phyloP scores from a whole-genome alignment of 2,888 invertebrate genomes.

The Chymomyza fuscimana region DNA sequence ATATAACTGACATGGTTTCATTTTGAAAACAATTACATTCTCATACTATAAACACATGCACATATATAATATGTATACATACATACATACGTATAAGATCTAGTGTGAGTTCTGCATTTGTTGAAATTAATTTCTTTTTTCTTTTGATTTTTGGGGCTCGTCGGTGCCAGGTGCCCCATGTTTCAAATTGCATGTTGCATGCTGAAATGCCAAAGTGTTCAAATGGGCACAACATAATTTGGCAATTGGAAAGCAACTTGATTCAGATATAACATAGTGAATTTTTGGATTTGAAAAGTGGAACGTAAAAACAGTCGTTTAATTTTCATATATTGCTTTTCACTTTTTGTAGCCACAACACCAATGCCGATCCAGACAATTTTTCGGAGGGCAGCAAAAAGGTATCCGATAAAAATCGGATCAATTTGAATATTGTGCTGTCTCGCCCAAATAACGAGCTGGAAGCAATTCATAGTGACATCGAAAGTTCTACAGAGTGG shows the following conservation, averaged over 20 bases:
- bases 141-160: conserved; percentile 15
- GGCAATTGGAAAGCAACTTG: conserved; percentile 67
- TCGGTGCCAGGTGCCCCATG: neutral
- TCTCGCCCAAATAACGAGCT: conserved; percentile 78
- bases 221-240: conserved; percentile 58
- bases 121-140: conserved; percentile 70
- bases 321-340: neutral
- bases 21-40: conserved; percentile 35
- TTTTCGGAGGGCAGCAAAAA: conserved; percentile 50
- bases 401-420: conserved; percentile 80
- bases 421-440: conserved; percentile 83
- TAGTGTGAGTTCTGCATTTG: conserved; percentile 42
- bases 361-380: conserved; percentile 8
- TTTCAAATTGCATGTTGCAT: conserved; percentile 50
- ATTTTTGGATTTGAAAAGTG: neutral
- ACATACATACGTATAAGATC: neutral
- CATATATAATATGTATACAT: no score
- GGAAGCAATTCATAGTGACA: conserved; percentile 63
- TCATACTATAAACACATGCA: conserved; percentile 1
- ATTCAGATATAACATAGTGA: conserved; percentile 59
- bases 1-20: conserved; percentile 73
- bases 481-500: conserved; percentile 65
- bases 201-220: conserved; percentile 36
- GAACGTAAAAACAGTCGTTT: neutral
- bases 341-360: neutral